These are phyloP conservation scores for Ailuropoda melanoleuca DNA, from an alignment of 2,113 vertebrate species.

Conservation along the genomic window DNA sequence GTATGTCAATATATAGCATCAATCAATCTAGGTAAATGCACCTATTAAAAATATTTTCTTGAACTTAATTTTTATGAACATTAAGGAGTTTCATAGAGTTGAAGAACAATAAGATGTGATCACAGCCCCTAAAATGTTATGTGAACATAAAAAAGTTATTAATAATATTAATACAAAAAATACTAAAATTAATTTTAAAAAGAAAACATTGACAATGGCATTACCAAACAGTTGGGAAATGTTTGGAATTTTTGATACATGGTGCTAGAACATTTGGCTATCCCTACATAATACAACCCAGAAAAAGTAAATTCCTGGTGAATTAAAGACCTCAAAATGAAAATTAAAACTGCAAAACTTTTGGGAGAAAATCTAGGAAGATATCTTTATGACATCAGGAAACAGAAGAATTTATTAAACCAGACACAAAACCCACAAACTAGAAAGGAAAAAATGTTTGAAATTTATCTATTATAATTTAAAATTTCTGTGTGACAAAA, in stretches of 20 bases:
- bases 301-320: neutral
- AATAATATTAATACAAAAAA: neutral
- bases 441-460: neutral
- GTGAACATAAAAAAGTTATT: neutral
- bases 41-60: neutral
- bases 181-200: neutral
- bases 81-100: neutral
- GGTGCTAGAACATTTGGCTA: neutral
- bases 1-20: neutral
- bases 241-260: neutral
- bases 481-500: constrained; percentile 25
- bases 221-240: neutral
- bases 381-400: neutral
- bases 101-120: neutral
- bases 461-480: constrained; percentile 49
- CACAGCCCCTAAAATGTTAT: neutral
- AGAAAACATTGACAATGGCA: neutral
- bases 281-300: neutral
- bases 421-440: neutral
- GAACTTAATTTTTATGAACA: neutral
- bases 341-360: neutral
- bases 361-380: neutral
- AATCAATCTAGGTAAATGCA: neutral
- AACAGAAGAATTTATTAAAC: neutral
- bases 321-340: neutral